Base-by-base conservation (phyloP, 2,113 vertebrate species). In the Eublepharis macularius region DNA sequence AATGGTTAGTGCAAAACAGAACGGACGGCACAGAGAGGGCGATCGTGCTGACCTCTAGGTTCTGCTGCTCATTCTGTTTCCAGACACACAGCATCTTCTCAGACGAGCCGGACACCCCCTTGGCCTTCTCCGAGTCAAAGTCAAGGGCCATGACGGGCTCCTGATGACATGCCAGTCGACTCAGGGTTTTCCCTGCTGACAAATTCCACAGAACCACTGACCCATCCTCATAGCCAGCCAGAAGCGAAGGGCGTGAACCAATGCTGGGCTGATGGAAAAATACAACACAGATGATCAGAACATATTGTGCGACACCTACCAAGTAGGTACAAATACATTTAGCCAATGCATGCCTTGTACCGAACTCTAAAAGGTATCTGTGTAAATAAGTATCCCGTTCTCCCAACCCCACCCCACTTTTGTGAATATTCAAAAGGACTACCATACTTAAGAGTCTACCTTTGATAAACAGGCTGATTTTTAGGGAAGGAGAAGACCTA, bases 81-180 rank as follows among this genome's bases (percentile, higher is more conserved):
- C 98, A 99, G 95, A 97, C 95, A 82, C 94, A 94, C 65, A 99
- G 96, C 29, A 89, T 95, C 93, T 98, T 98, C 92, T 98, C 98
- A 0, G 98, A 97, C 1, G 98, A 99, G 91, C 98, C 98, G 0
- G 98, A 98, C 93, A 98, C 90, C 77, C 98, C 99, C 87, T 95
- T 97, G 94, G 96, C 92, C 93, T 94, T 94, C 89, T 92, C 81
- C 0, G 94, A 90, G 94, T 99, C 98, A 94, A 99, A 98, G 96
- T 98, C 98, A 95, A 99, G 96, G 94, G 97, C 97, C 98, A 99
- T 98, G 94, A 99, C 91, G 2, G 99, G 98, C 93, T 99, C 98
- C 17, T 95, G 92, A 91, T 99, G 98, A 96, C 96, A 97, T 90
- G 92, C 80, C 43, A 97, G 88, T 21, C 81, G 95, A 94, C 98